These are phyloP conservation scores for Andrena hattorfiana DNA, from an alignment of 2,888 invertebrate genomes.

Conservation along the genomic window DNA sequence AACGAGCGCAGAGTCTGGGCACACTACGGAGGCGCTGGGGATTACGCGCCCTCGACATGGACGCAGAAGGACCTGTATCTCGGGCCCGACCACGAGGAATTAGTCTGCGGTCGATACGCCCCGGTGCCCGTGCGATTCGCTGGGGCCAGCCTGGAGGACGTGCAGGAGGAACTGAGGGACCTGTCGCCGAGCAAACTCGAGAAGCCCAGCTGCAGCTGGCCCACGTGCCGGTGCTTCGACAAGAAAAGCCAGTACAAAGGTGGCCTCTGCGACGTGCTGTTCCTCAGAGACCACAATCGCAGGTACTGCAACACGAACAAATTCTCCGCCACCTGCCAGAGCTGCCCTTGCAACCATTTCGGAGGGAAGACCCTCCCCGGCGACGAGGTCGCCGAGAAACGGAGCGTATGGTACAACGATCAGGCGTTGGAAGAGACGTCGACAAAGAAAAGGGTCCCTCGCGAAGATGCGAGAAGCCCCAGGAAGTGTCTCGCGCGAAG, in stretches of 20 bases:
- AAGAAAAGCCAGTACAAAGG: constrained; percentile 32
- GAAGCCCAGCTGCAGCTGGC: constrained; percentile 73
- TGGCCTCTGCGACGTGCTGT: constrained; percentile 75
- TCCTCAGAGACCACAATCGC: constrained; percentile 61
- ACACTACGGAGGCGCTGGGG: constrained; percentile 75
- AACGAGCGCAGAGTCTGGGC: constrained; percentile 71
- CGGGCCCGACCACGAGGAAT: constrained; percentile 81
- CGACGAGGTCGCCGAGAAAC: constrained; percentile 8
- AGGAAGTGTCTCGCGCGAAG: constrained; percentile 57
- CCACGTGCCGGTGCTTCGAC: constrained; percentile 49
- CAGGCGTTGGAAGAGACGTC: background rate
- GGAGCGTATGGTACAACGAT: constrained; percentile 39
- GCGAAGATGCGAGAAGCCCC: background rate
- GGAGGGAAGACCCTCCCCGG: background rate
- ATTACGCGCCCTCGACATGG: constrained; percentile 84
- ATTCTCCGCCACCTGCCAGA: constrained; percentile 38
- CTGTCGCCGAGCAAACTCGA: constrained; percentile 43
- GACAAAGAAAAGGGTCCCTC: background rate
- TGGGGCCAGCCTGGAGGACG: constrained; percentile 71
- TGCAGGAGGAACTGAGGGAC: constrained; percentile 67
- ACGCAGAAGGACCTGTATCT: constrained; percentile 87
- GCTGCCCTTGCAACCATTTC: constrained; percentile 46
- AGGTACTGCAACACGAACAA: constrained; percentile 36
- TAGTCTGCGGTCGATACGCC: constrained; percentile 73
- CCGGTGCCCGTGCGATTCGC: constrained; percentile 76